A percentile compares a stretch with the other conserved stretches of the same genome.
Conservation (phyloP, 2,797 vertebrate genomes). For the Xiphorhynchus erythropygius region DNA sequence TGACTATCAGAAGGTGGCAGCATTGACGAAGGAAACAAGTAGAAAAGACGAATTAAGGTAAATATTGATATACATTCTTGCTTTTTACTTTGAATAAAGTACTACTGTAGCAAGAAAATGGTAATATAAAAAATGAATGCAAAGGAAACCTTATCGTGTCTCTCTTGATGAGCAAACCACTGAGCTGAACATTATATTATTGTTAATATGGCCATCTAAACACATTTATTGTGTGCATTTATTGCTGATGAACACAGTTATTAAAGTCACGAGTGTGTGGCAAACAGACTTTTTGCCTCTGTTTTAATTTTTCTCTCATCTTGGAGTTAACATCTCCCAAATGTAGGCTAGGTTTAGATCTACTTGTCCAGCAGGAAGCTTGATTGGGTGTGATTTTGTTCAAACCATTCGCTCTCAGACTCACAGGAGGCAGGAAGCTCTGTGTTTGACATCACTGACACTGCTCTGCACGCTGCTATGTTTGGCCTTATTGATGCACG, state of each 20-base stretch:
- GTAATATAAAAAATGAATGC: slow-evolving; percentile 12
- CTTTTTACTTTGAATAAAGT: slow-evolving; percentile 39
- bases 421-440: neutral
- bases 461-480: neutral
- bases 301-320: neutral
- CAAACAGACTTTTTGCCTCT: neutral
- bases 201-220: neutral
- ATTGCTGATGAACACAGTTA: slow-evolving; percentile 6
- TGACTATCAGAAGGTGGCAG: slow-evolving; percentile 73
- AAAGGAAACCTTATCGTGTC: neutral
- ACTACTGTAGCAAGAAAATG: slow-evolving; percentile 19
- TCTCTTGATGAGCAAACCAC: slow-evolving; percentile 21
- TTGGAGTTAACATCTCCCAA: neutral
- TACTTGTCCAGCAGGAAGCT: neutral
- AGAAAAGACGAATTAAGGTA: neutral
- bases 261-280: neutral
- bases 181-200: neutral
- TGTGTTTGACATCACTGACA: neutral
- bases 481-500: neutral
- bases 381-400: neutral
- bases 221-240: neutral
- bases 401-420: neutral
- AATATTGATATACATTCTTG: neutral
- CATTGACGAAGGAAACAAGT: slow-evolving; percentile 74
- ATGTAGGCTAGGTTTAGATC: neutral